These are phyloP conservation scores for Baccha elongata DNA, from an alignment of 2,888 invertebrate species.

Conservation along the genomic window DNA sequence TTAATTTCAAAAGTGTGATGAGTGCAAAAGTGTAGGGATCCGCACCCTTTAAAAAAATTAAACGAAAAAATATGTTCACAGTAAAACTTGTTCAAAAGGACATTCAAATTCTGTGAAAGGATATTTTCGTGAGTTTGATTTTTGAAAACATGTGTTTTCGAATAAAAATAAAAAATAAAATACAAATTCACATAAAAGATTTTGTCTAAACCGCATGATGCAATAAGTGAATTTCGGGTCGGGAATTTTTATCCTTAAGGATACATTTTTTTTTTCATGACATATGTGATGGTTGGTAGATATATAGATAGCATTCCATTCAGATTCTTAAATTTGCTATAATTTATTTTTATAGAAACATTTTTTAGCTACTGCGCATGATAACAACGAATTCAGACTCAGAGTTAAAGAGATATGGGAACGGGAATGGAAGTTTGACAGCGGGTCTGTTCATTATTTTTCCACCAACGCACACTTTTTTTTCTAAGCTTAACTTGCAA, in stretches of 20 bases:
- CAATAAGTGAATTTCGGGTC: constrained; percentile 55
- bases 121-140: constrained; percentile 64
- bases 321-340: constrained; percentile 45
- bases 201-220: constrained; percentile 60
- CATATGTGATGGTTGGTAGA: constrained; percentile 19
- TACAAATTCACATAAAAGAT: neutral
- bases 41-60: constrained; percentile 57
- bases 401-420: too few species aligned
- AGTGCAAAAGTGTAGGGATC: constrained; percentile 52
- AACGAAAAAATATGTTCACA: constrained; percentile 21
- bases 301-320: constrained; percentile 29
- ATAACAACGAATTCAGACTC: constrained; percentile 36
- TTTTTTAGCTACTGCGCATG: constrained; percentile 53
- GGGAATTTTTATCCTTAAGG: constrained; percentile 53
- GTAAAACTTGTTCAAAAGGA: constrained; percentile 53
- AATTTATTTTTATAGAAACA: constrained; percentile 58
- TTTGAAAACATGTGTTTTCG: constrained; percentile 29
- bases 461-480: constrained; percentile 26
- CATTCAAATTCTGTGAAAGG: constrained; percentile 40
- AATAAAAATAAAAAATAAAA: neutral
- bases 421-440: neutral
- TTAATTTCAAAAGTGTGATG: constrained; percentile 18
- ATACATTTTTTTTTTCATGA: constrained; percentile 41
- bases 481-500: constrained; percentile 3
- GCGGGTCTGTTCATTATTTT: neutral